Evolutionary conservation across 2,113 vertebrate genomes (phyloP).

Genomic region (Thamnaconus septentrionalis): DNA sequence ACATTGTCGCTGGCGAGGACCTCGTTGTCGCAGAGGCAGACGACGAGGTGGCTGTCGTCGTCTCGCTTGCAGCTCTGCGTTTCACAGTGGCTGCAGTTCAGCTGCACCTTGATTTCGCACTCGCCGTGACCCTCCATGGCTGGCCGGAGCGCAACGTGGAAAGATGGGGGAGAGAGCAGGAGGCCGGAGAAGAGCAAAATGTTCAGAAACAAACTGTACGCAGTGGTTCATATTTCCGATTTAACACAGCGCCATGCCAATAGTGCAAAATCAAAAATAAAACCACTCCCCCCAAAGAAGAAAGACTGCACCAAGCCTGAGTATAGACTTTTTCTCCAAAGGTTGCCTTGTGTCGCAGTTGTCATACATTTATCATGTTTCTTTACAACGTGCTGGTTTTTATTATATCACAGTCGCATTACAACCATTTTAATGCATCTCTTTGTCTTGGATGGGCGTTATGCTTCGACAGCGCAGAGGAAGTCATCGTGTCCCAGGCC

Average conservation of each 20-base stretch:
- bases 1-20: constrained; percentile 83
- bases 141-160: constrained; percentile 39
- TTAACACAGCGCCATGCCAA: no score
- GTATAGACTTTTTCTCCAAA: no score
- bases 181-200: no score
- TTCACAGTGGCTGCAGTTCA: constrained; percentile 89
- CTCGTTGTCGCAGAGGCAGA: constrained; percentile 84
- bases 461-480: constrained; percentile 9
- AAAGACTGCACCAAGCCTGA: no score
- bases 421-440: constrained; percentile 1
- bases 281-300: no score
- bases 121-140: constrained; percentile 88
- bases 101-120: constrained; percentile 83
- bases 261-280: no score
- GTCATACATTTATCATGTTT: no score
- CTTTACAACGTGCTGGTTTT: no score
- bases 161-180: no score
- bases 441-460: constrained; percentile 6
- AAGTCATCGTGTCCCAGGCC: constrained; percentile 15
- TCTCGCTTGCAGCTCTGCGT: constrained; percentile 83
- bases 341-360: no score
- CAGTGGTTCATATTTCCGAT: no score
- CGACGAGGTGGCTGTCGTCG: constrained; percentile 73
- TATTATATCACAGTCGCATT: background rate
- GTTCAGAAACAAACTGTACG: no score